Conservation (phyloP, 2,797 vertebrate genomes). For the Sphenodon punctatus region DNA sequence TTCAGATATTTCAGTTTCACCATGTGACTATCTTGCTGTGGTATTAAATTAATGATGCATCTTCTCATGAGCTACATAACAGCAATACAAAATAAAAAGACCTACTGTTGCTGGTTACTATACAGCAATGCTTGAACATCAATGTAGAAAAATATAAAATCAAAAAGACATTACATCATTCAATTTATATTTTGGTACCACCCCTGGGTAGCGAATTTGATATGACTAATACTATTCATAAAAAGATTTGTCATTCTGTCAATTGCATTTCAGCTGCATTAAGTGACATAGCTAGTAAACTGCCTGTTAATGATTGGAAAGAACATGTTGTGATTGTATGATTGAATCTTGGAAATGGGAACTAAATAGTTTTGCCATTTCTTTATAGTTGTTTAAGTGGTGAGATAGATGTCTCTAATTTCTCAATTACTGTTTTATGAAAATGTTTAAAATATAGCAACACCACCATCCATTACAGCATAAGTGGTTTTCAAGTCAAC, state of each 20-base stretch:
- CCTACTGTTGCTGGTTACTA: constrained; percentile 7
- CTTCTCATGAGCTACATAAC: background rate
- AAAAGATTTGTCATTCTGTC: constrained; percentile 47
- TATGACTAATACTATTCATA: constrained; percentile 20
- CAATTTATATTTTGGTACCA: constrained; percentile 35
- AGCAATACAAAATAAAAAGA: constrained; percentile 28
- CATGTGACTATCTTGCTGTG: background rate
- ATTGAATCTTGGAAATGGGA: constrained; percentile 25
- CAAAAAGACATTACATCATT: constrained; percentile 56
- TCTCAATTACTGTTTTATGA: constrained; percentile 28
- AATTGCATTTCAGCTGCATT: background rate
- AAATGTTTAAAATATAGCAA: constrained; percentile 20
- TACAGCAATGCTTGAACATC: background rate
- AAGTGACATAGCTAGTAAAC: constrained; percentile 10
- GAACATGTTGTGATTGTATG: background rate
- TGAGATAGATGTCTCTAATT: constrained; percentile 45
- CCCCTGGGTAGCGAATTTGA: constrained; percentile 37
- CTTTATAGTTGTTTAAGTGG: constrained; percentile 10
- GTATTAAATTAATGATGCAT: constrained; percentile 5
- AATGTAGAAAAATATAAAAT: background rate
- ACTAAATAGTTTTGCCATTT: constrained; percentile 28
- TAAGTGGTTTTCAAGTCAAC: background rate
- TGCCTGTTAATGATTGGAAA: constrained; percentile 7
- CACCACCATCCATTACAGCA: background rate
- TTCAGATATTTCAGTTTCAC: background rate